Evolutionary conservation across 1,140 invertebrate species (phyloP), one percentile per base, ranked within the genome.

Genomic region (Stegodyphus dumicola): DNA sequence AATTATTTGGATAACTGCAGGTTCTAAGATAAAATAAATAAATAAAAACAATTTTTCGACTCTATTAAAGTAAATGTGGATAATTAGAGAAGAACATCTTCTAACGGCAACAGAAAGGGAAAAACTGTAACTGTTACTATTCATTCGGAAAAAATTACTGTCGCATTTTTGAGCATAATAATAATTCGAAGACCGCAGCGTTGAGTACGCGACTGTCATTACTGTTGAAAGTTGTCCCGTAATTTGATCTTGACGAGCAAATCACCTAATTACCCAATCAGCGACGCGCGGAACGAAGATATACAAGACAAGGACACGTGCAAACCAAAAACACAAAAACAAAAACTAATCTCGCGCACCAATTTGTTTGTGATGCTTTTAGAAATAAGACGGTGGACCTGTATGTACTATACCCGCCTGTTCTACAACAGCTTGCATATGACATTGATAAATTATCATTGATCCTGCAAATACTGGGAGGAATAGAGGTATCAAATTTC

Each of bases 371-470:
- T 83, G 70, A 83, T 52, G 81, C 74, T 67, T 69, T 70, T 70
- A 60, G 49, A 15, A 18, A 66, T 10, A 69, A 48, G 18, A 7
- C 13, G 11, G 66, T n/a, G 7, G 65, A 7, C n/a, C 11, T 18
- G 49, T 56, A 15, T 56, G 53, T 70, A 33, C 1, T 33, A 33
- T 33, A 33, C 33, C 6, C 33, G 70, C 60, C 76, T 84, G 60
- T 84, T 66, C 65, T 66, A 84, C 81, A 84, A 76, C 81, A 84
- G 81, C 81, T 84, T 84, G 81, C 73, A 75, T 84, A 84, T 84
- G 81, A 84, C 81, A 69, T 54, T 84, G 81, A 84, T 69, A 84
- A 84, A 84, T 84, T 84, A 70, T 70, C 81, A 84, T 84, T 84
- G 81, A 84, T 84, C 73, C 75, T 69, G 9, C 7, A 52, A 54